Evolutionary conservation across 2,113 vertebrate species (phyloP).

Genomic region (Amphiprion percula): DNA sequence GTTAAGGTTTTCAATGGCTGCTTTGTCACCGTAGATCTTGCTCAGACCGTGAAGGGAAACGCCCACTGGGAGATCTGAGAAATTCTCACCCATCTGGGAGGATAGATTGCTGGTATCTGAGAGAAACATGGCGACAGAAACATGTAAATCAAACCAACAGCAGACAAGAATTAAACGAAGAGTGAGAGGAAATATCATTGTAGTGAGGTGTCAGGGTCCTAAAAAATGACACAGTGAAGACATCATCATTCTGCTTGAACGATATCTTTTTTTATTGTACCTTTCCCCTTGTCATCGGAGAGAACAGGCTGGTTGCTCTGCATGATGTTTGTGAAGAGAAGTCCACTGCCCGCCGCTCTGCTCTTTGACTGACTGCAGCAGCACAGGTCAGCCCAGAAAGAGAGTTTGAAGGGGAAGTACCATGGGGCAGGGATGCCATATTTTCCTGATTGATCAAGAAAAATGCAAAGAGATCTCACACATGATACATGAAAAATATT

Average conservation of each 20-base stretch:
- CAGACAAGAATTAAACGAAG: conserved; percentile 20
- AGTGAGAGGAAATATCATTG: conserved; percentile 11
- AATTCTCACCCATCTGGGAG: conserved; percentile 86
- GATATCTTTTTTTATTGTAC: conserved; percentile 48
- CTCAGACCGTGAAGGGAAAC: conserved; percentile 91
- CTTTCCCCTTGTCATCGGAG: conserved; percentile 72
- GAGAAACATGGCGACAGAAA: conserved; percentile 45
- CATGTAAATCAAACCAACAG: conserved; percentile 44
- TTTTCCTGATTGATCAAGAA: conserved; percentile 84
- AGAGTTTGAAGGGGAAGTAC: conserved; percentile 93
- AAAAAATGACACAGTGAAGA: conserved; percentile 31
- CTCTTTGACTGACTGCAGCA: conserved; percentile 73
- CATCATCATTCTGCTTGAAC: conserved; percentile 20
- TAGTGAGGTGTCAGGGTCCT: background rate
- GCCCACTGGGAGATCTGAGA: conserved; percentile 88
- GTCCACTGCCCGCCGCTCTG: conserved; percentile 74
- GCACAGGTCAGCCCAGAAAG: conserved; percentile 91
- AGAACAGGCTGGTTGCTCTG: conserved; percentile 82
- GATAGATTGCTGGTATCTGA: conserved; percentile 72
- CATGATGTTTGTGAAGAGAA: conserved; percentile 90
- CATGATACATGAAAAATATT: background rate
- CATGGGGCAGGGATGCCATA: conserved; percentile 92
- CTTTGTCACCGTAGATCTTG: conserved; percentile 90
- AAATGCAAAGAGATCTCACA: conserved; percentile 10
- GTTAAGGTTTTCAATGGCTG: conserved; percentile 92